phyloP scores from a whole-genome alignment of 1,140 invertebrate species.

The Drosophila neocordata region DNA sequence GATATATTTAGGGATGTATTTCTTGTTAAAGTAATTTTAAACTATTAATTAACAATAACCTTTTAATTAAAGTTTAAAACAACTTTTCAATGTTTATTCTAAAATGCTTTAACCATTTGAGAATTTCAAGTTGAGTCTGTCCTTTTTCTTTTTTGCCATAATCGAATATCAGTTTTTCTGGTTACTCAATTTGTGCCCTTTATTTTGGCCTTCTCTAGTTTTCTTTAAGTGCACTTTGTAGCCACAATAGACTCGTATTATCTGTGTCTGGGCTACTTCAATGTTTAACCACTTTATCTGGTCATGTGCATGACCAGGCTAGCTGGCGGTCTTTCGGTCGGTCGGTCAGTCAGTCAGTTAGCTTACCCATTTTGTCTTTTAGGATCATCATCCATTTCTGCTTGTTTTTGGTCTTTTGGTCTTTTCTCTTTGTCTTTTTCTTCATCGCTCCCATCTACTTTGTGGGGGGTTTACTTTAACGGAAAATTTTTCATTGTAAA shows the following conservation, averaged over 20 bases:
- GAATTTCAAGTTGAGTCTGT: too few species aligned
- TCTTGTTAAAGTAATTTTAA: too few species aligned
- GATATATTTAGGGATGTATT: neutral
- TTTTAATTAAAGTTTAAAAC: too few species aligned
- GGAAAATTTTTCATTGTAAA: slow-evolving; percentile 26
- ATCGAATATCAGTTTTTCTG: neutral
- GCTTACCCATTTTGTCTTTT: neutral
- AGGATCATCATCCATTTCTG: neutral
- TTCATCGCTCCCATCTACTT: neutral
- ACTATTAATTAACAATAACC: too few species aligned
- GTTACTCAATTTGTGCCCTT: neutral
- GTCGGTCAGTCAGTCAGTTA: neutral
- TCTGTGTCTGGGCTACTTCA: slow-evolving; percentile 1
- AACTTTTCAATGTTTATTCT: too few species aligned
- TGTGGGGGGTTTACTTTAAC: neutral
- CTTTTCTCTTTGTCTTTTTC: too few species aligned
- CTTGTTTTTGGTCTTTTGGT: neutral
- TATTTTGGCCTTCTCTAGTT: neutral
- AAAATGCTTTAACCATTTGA: too few species aligned
- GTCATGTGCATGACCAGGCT: slow-evolving; percentile 1
- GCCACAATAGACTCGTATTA: slow-evolving; percentile 3
- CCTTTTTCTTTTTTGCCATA: too few species aligned
- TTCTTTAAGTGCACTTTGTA: neutral
- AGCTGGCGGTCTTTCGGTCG: neutral
- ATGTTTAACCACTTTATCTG: slow-evolving; percentile 6